Base-by-base conservation (phyloP, 2,888 invertebrate species). In the Pollenia griseotomentosa region DNA sequence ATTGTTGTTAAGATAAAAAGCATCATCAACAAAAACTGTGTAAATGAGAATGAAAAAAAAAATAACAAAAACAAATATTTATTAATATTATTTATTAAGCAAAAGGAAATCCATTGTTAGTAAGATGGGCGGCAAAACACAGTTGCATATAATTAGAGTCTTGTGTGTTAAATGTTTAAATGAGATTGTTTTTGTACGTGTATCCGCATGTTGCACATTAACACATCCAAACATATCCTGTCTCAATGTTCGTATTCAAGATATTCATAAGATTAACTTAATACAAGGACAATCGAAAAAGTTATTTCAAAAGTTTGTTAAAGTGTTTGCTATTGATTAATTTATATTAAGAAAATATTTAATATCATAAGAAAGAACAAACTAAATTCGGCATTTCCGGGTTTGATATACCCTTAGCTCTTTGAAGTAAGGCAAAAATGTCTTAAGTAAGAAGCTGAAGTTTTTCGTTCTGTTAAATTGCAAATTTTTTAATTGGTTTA, bases 1-100 rank as follows among this genome's bases (percentile, higher is more conserved):
- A 55, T 33, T 48, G 44, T 74, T 53, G 51, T 59, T 51, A 33
- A 74, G 57, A 59, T 53, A 63, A 63, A 59, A 46, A 51, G 0
- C 33, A 5, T 33, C 33, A 33, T 33, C 33, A 33, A 42, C 12
- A 23, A 74, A 23, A 44, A 66, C 42, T 9, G 19, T 19, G 19
- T 19, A 23, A 61, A 71, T 46, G 53, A 19, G 12, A 1, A 51
- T 63, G 33, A 33, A 33, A 51, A 51, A 71, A 71, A 80, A 40
- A 70, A 53, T 23, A 16, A 51, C 48, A 57, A 42, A 59, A 57
- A 40, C 3, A 19, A 53, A 12, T 71, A 57, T 59, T 81, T 65
- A 74, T 81, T 75, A 65, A 81, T 59, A 33, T 33, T 33, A 33
- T 71, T 59, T 70, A n/a, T 42, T 65, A 63, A 81, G 71, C 71